Evolutionary conservation across 1,140 invertebrate genomes (phyloP).

Genomic region (Drosophila repletoides): DNA sequence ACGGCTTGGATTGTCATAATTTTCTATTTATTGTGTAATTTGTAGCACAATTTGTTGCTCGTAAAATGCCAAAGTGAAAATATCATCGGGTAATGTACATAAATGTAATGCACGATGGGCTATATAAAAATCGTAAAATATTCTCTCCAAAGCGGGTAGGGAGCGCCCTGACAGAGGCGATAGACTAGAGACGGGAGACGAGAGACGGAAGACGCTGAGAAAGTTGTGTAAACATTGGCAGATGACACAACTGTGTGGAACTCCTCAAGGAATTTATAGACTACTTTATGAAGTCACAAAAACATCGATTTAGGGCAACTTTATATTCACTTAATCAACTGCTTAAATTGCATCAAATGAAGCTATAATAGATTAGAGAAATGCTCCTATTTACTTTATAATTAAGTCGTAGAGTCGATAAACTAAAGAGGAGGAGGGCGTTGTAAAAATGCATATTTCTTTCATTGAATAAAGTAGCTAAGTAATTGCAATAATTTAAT

Average conservation of each 20-base stretch:
- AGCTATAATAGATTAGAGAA: too few relatives aligned
- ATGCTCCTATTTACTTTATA: too few relatives aligned
- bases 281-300: slow-evolving; percentile 39
- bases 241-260: slow-evolving; percentile 32
- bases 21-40: slow-evolving; percentile 78
- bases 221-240: slow-evolving; percentile 64
- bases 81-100: slow-evolving; percentile 47
- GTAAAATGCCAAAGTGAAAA: slow-evolving; percentile 73
- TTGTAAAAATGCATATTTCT: too few relatives aligned
- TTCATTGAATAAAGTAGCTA: too few relatives aligned
- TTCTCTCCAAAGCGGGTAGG: not conserved
- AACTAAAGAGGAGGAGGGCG: too few relatives aligned
- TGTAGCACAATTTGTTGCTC: slow-evolving; percentile 79
- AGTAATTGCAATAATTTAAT: too few relatives aligned
- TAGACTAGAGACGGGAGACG: too few relatives aligned
- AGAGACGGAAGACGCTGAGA: slow-evolving; percentile 1
- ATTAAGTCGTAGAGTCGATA: not conserved
- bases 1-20: slow-evolving; percentile 62
- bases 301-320: slow-evolving; percentile 17
- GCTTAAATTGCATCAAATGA: not conserved
- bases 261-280: slow-evolving; percentile 35
- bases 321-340: slow-evolving; percentile 24
- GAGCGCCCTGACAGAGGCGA: too few relatives aligned
- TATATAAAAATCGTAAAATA: slow-evolving; percentile 79
- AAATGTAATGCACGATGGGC: slow-evolving; percentile 60